These are phyloP conservation scores for Salvator merianae DNA, from an alignment of 2,113 vertebrate genomes.

Conservation along the genomic window DNA sequence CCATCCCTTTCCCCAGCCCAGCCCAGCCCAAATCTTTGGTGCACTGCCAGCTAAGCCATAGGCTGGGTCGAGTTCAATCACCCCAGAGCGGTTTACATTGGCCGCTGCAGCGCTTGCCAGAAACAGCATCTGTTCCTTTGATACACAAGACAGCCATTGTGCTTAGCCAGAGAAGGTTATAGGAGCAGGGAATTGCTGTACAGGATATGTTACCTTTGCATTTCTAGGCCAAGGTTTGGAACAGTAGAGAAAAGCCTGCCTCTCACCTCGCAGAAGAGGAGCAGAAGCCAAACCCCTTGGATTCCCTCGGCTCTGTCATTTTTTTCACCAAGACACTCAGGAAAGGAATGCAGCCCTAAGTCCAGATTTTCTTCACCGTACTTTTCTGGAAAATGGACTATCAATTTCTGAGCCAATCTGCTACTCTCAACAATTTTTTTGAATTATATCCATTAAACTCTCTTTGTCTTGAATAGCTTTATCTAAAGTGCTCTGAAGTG, in stretches of 20 bases:
- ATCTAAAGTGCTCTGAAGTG: conserved; percentile 18
- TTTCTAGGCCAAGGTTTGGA: conserved; percentile 18
- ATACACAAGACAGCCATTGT: conserved; percentile 39
- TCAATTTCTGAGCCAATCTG: conserved; percentile 1
- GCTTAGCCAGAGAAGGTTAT: conserved; percentile 15
- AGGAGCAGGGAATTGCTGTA: neutral
- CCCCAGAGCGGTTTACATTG: conserved; percentile 31
- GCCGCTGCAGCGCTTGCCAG: conserved; percentile 19
- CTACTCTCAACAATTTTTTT: neutral
- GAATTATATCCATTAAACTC: neutral
- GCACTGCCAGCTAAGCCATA: conserved; percentile 6
- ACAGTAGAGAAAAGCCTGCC: neutral
- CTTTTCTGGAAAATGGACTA: conserved; percentile 4
- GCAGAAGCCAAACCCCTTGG: neutral
- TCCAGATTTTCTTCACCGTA: conserved; percentile 2
- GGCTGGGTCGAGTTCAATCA: conserved; percentile 26
- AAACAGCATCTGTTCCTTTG: conserved; percentile 38
- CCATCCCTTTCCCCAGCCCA: neutral
- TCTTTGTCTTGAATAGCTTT: conserved; percentile 3
- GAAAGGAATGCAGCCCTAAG: conserved; percentile 1
- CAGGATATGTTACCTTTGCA: conserved; percentile 29
- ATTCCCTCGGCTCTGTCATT: neutral
- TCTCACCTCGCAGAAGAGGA: neutral
- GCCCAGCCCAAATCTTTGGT: neutral
- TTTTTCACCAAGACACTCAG: neutral